Conservation (phyloP, 1,140 invertebrate genomes). For the Pemphigus obesinymphae region DNA sequence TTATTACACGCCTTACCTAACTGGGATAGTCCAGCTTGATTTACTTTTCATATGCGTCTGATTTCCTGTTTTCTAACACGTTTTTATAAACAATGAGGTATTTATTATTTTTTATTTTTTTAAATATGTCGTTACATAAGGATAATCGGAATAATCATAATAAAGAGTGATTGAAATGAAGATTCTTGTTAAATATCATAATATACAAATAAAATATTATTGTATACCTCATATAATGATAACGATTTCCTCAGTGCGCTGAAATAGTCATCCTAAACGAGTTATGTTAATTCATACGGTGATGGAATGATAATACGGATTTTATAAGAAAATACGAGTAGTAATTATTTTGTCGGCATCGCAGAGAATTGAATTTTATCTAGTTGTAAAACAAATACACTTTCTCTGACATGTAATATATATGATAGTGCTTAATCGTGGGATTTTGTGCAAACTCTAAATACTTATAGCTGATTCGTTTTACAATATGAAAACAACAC, state of each 20-base stretch:
- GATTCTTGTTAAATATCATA: neutral
- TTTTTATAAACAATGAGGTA: neutral
- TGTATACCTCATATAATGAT: neutral
- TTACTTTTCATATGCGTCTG: neutral
- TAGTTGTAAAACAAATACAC: neutral
- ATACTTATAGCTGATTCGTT: too few relatives aligned
- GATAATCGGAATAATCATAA: neutral
- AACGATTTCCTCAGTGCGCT: neutral
- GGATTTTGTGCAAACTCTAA: too few relatives aligned
- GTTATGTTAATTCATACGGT: neutral
- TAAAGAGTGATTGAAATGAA: neutral
- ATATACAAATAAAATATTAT: neutral
- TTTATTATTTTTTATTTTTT: slow-evolving; percentile 1
- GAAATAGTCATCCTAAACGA: neutral
- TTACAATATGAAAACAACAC: too few relatives aligned
- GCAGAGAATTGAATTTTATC: neutral
- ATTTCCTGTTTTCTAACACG: slow-evolving; percentile 20
- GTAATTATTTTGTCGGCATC: neutral
- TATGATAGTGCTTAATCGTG: too few relatives aligned
- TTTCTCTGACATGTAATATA: too few relatives aligned
- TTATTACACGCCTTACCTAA: neutral
- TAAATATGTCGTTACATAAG: neutral
- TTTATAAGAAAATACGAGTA: neutral
- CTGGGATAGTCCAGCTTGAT: slow-evolving; percentile 25
- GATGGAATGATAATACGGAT: neutral